phyloP scores from a whole-genome alignment of 1,140 invertebrate genomes.

The Plodia interpunctella region DNA sequence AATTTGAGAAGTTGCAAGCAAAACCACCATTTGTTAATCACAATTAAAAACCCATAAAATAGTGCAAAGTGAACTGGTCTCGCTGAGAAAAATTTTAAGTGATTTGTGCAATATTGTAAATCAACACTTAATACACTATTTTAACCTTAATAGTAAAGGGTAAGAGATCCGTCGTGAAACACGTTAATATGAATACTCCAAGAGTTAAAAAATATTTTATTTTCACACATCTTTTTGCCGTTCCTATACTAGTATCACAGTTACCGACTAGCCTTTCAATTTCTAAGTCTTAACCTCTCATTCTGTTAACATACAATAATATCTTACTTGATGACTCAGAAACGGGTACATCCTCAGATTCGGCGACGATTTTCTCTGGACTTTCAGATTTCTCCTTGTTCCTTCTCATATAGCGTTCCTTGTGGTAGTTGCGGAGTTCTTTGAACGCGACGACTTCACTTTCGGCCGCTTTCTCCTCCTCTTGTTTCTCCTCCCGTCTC shows the following conservation, averaged over 20 bases:
- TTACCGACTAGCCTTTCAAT: slow-evolving; percentile 16
- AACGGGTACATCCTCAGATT: slow-evolving; percentile 19
- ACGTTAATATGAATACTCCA: slow-evolving; percentile 63
- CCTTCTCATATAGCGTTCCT: slow-evolving; percentile 80
- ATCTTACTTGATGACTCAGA: slow-evolving; percentile 67
- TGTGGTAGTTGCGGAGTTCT: slow-evolving; percentile 78
- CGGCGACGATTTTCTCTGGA: slow-evolving; percentile 48
- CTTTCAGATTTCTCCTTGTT: slow-evolving; percentile 79
- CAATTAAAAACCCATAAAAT: neutral
- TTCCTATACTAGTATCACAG: slow-evolving; percentile 64
- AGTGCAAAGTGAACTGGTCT: neutral
- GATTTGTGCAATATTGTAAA: neutral
- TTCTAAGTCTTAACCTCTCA: slow-evolving; percentile 30
- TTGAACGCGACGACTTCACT: slow-evolving; percentile 75
- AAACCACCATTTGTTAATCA: slow-evolving; percentile 5
- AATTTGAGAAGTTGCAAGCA: slow-evolving; percentile 25
- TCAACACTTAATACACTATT: neutral
- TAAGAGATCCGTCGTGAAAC: slow-evolving; percentile 37
- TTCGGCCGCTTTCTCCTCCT: slow-evolving; percentile 30
- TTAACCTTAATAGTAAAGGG: slow-evolving; percentile 42
- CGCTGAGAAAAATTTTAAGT: neutral
- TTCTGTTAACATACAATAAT: slow-evolving; percentile 43
- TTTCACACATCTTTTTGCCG: slow-evolving; percentile 39
- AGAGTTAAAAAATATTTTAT: slow-evolving; percentile 66
- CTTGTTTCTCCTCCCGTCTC: slow-evolving; percentile 13